Conservation (phyloP, 2,888 invertebrate species). For the Paralinhomoeus sp. region DNA sequence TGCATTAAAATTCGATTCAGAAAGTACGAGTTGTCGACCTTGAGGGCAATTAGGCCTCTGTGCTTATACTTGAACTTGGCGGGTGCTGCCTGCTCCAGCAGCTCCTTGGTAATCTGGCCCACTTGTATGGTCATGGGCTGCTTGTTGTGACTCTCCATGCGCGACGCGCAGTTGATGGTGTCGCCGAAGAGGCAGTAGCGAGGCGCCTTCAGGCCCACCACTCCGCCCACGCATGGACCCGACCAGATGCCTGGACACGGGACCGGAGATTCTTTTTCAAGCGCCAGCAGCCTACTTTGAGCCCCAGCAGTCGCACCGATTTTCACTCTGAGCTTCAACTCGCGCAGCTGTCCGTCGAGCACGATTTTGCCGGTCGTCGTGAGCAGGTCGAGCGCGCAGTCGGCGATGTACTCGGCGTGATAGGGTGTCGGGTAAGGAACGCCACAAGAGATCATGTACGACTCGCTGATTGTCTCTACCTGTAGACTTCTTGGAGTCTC, state of each 20-base stretch:
- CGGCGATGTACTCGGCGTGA: conserved; percentile 11
- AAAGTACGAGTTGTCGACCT: conserved; percentile 1
- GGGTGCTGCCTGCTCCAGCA: conserved; percentile 10
- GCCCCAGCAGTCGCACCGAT: too few species aligned
- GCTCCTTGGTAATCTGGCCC: conserved; percentile 10
- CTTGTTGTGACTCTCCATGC: conserved; percentile 14
- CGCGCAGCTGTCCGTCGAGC: conserved; percentile 2
- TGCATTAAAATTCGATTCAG: too few species aligned
- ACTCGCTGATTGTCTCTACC: conserved; percentile 16
- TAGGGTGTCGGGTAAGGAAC: conserved; percentile 9
- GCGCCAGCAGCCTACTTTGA: too few species aligned
- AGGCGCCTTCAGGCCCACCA: conserved; percentile 13
- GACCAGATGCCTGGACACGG: not conserved
- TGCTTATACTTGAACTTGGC: conserved; percentile 7
- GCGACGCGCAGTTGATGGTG: conserved; percentile 14
- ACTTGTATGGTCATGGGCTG: conserved; percentile 13
- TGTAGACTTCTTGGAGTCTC: not conserved
- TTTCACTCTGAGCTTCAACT: conserved; percentile 1
- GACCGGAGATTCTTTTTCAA: too few species aligned
- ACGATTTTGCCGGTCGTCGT: conserved; percentile 7
- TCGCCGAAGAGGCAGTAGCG: conserved; percentile 17
- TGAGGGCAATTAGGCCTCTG: conserved; percentile 6
- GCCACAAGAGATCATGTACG: conserved; percentile 15
- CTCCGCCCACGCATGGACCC: conserved; percentile 10
- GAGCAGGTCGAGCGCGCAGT: conserved; percentile 14